Conservation (phyloP, 2,797 vertebrate species). For the Geotrypetes seraphini region DNA sequence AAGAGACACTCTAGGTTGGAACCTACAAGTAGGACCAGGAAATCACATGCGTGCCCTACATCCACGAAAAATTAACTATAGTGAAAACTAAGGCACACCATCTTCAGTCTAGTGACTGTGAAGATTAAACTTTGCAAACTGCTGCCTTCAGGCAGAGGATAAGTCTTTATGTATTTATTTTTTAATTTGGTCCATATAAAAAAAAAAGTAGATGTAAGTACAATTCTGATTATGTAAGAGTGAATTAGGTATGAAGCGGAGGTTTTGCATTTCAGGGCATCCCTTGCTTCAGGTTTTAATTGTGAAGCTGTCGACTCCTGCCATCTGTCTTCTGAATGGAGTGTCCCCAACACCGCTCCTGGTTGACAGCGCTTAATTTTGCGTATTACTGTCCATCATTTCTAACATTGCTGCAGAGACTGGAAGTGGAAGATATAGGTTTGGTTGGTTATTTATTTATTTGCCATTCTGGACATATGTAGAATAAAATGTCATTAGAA, state of each 20-base stretch:
- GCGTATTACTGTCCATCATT: neutral
- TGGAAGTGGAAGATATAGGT: neutral
- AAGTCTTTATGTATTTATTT: constrained; percentile 56
- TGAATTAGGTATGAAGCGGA: too few relatives aligned
- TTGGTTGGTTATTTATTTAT: too few relatives aligned
- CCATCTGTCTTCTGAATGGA: too few relatives aligned
- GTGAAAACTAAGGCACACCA: constrained; percentile 21
- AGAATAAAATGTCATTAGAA: neutral
- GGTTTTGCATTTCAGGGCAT: constrained; percentile 3
- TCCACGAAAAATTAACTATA: constrained; percentile 29
- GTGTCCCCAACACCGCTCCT: too few relatives aligned
- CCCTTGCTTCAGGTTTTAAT: neutral
- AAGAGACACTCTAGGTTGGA: constrained; percentile 45
- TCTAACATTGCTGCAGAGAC: neutral
- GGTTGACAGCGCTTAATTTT: neutral
- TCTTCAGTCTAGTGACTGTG: constrained; percentile 14
- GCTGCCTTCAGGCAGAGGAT: constrained; percentile 39
- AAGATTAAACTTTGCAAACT: constrained; percentile 28
- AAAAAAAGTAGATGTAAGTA: constrained; percentile 4
- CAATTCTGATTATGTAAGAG: constrained; percentile 14
- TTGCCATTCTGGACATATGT: too few relatives aligned
- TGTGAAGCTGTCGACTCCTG: rapidly evolving
- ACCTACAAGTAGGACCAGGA: constrained; percentile 29
- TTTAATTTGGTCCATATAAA: constrained; percentile 33
- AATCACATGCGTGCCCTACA: constrained; percentile 10